Conservation (phyloP, 2,113 vertebrate species). For the Megaleporinus macrocephalus region DNA sequence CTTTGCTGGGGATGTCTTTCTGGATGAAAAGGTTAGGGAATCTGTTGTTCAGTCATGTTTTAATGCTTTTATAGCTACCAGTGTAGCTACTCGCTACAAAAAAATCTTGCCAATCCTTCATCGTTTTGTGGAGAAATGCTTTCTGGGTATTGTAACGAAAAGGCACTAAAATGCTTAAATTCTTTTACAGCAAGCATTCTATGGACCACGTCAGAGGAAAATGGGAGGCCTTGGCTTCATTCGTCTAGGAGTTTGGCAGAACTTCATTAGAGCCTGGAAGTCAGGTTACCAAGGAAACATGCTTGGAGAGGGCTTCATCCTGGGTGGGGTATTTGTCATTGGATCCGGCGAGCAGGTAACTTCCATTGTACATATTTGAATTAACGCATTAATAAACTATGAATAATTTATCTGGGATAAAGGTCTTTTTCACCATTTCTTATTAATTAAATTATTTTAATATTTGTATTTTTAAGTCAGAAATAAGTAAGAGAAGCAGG, state of each 20-base stretch:
- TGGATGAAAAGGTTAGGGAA: constrained; percentile 86
- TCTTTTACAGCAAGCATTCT: constrained; percentile 85
- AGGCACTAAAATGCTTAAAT: neutral
- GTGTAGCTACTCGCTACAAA: neutral
- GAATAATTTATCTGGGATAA: no score
- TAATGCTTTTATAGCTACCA: neutral
- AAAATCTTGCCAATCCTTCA: neutral
- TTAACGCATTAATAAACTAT: no score
- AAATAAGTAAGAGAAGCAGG: no score
- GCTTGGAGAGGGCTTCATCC: constrained; percentile 91
- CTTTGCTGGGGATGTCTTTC: constrained; percentile 92
- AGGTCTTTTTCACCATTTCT: no score
- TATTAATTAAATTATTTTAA: no score
- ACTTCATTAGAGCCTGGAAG: constrained; percentile 90
- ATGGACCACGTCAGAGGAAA: constrained; percentile 86
- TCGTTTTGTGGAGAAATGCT: neutral
- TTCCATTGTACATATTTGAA: no score
- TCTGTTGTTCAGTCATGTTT: neutral
- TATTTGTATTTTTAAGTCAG: no score
- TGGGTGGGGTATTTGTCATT: constrained; percentile 95
- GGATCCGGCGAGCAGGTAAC: constrained; percentile 90
- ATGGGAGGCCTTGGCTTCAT: constrained; percentile 88
- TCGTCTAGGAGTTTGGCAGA: constrained; percentile 90
- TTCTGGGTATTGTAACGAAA: neutral
- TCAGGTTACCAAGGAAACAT: constrained; percentile 90